Base-by-base conservation (phyloP, 2,113 vertebrate species). In the Indri indri region DNA sequence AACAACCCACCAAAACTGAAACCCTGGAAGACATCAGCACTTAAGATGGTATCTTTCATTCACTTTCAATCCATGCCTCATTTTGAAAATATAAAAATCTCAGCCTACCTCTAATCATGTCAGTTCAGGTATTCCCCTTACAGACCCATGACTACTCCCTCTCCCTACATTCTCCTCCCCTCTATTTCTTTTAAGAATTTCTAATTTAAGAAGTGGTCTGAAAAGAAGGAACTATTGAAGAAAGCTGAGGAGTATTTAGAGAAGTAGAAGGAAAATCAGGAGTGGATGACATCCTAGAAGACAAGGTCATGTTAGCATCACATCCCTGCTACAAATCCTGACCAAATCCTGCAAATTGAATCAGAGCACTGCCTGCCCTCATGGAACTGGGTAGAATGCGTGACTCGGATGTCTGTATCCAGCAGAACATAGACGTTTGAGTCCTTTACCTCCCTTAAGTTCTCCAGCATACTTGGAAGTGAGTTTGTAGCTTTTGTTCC, bases 41-140 rank as follows among this genome's bases (percentile, higher is more conserved):
- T 61, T 66, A 80, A 52, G n/a, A 68, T 34, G 76, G 8, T 80
- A n/a, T 42, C 16, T 9, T 27, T 81, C 12, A 42, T 81, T 94
- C 34, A 74, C 66, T 71, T 95, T 91, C 8, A 94, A 83, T 25
- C 42, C 18, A 30, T 73, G 30, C 9, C 23, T 94, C 34, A 47
- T 77, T 77, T 88, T 40, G 14, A 90, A 82, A 90, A 83, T 25
- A 57, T 23, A 82, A 77, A 95, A 92, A 76, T 86, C 54, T 91
- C 79, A 91, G 32, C 5, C 59, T 92, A 85, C 23, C 4, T 89
- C 34, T 57, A 25, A 40, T 40, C 30, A 65, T 83, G 40, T 40
- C 9, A 84, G 40, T 83, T 94, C 23, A 92, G n/a, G 23, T 54
- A 71, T 59, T 82, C 9, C 34, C 18, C 25, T 74, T 54, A 45